Conservation (phyloP, 2,888 invertebrate genomes). For the Dicycla oo region DNA sequence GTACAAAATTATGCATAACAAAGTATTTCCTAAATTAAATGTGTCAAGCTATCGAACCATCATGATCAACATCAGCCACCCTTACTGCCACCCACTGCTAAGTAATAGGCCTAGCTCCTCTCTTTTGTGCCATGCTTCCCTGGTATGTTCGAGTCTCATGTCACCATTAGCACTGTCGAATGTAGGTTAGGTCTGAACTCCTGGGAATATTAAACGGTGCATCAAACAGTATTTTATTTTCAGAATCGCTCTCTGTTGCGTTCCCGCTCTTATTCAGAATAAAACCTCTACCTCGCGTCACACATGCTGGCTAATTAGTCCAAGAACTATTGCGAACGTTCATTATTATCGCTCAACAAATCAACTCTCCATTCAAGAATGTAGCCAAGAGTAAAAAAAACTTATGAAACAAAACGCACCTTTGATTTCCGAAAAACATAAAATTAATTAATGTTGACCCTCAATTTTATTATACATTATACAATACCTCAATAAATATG, state of each 20-base stretch:
- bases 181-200: not conserved
- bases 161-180: not conserved
- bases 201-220: not conserved
- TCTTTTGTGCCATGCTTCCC: not conserved
- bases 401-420: slow-evolving; percentile 57
- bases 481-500: slow-evolving; percentile 39
- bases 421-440: slow-evolving; percentile 60
- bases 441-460: slow-evolving; percentile 58
- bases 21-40: not conserved
- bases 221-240: not conserved
- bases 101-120: not conserved
- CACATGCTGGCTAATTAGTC: slow-evolving; percentile 77
- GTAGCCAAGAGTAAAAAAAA: slow-evolving; percentile 48
- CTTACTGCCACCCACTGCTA: no score
- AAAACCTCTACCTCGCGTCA: slow-evolving; percentile 66
- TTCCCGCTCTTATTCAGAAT: slow-evolving; percentile 22
- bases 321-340: slow-evolving; percentile 69
- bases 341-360: slow-evolving; percentile 58
- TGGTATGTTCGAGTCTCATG: not conserved
- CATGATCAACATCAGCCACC: not conserved
- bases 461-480: slow-evolving; percentile 48
- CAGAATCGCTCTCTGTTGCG: slow-evolving; percentile 12
- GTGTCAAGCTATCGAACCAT: no score
- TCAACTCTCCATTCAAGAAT: slow-evolving; percentile 65
- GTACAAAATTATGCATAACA: not conserved